phyloP scores from a whole-genome alignment of 2,113 vertebrate genomes.

The Alaudala cheleensis region DNA sequence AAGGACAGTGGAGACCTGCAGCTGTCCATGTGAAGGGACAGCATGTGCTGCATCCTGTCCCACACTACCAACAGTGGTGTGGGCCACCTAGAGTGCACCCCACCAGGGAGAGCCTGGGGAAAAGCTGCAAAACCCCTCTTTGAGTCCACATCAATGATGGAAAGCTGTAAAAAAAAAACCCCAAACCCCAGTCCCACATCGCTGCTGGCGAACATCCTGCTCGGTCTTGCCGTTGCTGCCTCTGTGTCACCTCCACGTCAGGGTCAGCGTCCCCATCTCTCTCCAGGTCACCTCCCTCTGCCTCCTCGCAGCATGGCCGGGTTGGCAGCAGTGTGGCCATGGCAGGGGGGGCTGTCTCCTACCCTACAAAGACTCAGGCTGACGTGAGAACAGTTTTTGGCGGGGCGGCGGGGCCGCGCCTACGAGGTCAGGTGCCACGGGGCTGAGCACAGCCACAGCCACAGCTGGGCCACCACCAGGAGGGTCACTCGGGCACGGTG shows the following conservation, averaged over 20 bases:
- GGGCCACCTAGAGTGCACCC: neutral
- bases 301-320: neutral
- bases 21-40: fast-evolving
- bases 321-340: neutral
- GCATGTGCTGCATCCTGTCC: fast-evolving
- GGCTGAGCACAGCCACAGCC: conserved; percentile 67
- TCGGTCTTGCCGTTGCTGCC: neutral
- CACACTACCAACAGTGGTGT: fast-evolving
- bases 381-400: conserved; percentile 69
- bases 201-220: neutral
- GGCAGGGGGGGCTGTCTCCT: conserved; percentile 56
- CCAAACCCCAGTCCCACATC: neutral
- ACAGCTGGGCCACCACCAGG: conserved; percentile 68
- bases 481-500: conserved; percentile 43
- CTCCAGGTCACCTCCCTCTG: neutral
- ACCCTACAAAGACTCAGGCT: conserved; percentile 70
- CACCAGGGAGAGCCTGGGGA: neutral
- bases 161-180: neutral
- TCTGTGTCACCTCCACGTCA: fast-evolving
- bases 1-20: fast-evolving
- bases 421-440: conserved; percentile 67
- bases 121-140: neutral
- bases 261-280: fast-evolving
- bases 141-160: neutral
- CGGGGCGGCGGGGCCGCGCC: conserved; percentile 9